Conservation (phyloP, 2,888 invertebrate species). For the Hemithea aestivaria region DNA sequence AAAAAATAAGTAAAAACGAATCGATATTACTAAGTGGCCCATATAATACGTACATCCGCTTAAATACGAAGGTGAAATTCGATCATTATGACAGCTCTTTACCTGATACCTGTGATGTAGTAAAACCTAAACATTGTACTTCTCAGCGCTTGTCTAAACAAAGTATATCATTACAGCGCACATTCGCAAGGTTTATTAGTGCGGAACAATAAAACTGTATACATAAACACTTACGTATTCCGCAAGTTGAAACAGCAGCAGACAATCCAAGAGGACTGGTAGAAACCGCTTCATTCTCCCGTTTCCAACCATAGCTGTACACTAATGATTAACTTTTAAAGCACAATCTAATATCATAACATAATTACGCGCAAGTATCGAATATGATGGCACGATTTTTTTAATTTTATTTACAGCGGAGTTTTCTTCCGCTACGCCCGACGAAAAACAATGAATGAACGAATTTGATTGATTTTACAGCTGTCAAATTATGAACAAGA, state of each 20-base stretch:
- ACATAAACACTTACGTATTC: conserved; percentile 50
- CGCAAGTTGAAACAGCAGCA: conserved; percentile 49
- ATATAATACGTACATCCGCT: no score
- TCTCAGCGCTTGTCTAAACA: conserved; percentile 7
- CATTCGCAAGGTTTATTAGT: conserved; percentile 30
- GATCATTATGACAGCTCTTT: no score
- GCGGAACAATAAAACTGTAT: conserved; percentile 40
- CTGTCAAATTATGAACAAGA: conserved; percentile 3
- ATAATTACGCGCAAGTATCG: conserved; percentile 39
- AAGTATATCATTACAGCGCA: conserved; percentile 9
- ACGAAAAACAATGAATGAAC: conserved; percentile 18
- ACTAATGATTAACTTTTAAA: conserved; percentile 35
- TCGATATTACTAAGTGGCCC: no score
- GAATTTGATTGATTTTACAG: background rate
- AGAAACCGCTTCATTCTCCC: conserved; percentile 47
- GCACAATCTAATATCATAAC: conserved; percentile 51
- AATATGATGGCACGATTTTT: conserved; percentile 4
- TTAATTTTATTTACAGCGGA: conserved; percentile 11
- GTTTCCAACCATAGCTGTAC: conserved; percentile 50
- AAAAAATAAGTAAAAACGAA: no score
- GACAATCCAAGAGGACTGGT: conserved; percentile 50
- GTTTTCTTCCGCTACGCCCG: conserved; percentile 17
- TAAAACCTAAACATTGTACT: background rate
- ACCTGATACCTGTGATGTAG: no score
- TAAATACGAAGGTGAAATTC: no score